Evolutionary conservation across 2,888 invertebrate species (phyloP).

Genomic region (Drosophila nr. perissopoda): DNA sequence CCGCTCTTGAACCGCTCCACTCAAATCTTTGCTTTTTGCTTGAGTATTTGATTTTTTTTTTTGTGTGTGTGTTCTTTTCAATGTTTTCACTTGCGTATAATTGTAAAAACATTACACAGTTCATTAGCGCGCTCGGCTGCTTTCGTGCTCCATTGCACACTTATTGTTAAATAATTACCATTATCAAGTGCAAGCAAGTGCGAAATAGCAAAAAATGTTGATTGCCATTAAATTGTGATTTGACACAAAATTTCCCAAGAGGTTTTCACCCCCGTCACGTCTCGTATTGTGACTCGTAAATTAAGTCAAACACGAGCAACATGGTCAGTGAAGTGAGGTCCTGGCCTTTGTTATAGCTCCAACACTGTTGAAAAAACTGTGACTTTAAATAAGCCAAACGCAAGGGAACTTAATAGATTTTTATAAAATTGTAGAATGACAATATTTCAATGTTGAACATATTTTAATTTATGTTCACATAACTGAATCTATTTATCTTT

Average conservation of each 20-base stretch:
- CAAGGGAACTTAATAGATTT: not conserved
- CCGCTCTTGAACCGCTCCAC: conserved; percentile 2
- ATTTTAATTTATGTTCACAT: not conserved
- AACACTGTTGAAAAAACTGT: conserved; percentile 35
- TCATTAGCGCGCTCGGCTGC: conserved; percentile 59
- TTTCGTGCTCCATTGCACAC: conserved; percentile 67
- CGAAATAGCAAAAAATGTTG: conserved; percentile 62
- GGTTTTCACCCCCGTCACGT: not conserved
- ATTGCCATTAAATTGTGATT: conserved; percentile 71
- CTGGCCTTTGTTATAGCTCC: conserved; percentile 13
- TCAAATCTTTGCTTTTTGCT: not conserved
- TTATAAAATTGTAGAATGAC: not conserved
- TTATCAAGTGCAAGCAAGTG: conserved; percentile 75
- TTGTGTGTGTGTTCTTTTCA: conserved; percentile 4
- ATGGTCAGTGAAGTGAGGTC: conserved; percentile 48
- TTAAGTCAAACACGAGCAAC: conserved; percentile 54
- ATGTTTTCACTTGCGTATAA: conserved; percentile 24
- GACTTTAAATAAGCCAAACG: not conserved
- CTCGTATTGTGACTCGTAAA: conserved; percentile 44
- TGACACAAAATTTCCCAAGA: conserved; percentile 44
- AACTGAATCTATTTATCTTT: not conserved
- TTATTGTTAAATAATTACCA: conserved; percentile 74
- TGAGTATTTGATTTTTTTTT: not conserved
- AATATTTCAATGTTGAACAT: not conserved
- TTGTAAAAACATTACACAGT: conserved; percentile 70